phyloP scores from a whole-genome alignment of 2,888 invertebrate genomes.

The Drosophila kambysellisi region DNA sequence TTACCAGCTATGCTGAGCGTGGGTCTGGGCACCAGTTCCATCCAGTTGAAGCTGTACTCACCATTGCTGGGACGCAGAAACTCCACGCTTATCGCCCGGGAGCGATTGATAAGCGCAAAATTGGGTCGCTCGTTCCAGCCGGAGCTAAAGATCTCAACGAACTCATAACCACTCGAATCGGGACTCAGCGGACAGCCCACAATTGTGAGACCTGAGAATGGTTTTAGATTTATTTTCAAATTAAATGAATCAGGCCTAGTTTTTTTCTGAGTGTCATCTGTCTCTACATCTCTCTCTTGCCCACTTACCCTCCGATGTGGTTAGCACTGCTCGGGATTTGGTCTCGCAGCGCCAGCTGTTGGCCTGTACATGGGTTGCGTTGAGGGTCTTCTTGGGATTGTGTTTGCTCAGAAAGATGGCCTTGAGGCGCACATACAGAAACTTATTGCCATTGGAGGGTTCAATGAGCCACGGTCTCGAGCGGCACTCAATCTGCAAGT shows the following conservation, averaged over 20 bases:
- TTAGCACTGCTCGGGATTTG: slow-evolving; percentile 91
- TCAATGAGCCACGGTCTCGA: slow-evolving; percentile 92
- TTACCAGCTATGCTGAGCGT: slow-evolving; percentile 85
- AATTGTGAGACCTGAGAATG: slow-evolving; percentile 84
- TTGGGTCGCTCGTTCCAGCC: slow-evolving; percentile 90
- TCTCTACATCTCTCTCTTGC: not conserved
- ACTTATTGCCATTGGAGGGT: slow-evolving; percentile 89
- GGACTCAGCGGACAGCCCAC: slow-evolving; percentile 87
- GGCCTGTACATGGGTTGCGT: slow-evolving; percentile 87
- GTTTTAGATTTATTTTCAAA: not conserved
- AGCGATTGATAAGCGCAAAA: slow-evolving; percentile 87
- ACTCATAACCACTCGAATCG: slow-evolving; percentile 87
- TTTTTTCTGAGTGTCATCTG: too few relatives aligned
- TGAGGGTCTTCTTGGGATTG: slow-evolving; percentile 86
- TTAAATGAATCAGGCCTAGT: too few relatives aligned
- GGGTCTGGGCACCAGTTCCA: slow-evolving; percentile 89
- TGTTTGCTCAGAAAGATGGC: slow-evolving; percentile 87
- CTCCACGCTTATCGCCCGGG: slow-evolving; percentile 91
- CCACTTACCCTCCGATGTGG: slow-evolving; percentile 87
- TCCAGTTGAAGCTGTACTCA: slow-evolving; percentile 92
- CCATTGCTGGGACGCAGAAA: slow-evolving; percentile 91
- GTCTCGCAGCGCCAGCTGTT: slow-evolving; percentile 89
- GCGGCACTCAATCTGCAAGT: slow-evolving; percentile 90
- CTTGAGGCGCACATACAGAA: slow-evolving; percentile 91
- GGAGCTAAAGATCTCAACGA: slow-evolving; percentile 93